phyloP scores from a whole-genome alignment of 2,888 invertebrate genomes.

The Plebejus argus region DNA sequence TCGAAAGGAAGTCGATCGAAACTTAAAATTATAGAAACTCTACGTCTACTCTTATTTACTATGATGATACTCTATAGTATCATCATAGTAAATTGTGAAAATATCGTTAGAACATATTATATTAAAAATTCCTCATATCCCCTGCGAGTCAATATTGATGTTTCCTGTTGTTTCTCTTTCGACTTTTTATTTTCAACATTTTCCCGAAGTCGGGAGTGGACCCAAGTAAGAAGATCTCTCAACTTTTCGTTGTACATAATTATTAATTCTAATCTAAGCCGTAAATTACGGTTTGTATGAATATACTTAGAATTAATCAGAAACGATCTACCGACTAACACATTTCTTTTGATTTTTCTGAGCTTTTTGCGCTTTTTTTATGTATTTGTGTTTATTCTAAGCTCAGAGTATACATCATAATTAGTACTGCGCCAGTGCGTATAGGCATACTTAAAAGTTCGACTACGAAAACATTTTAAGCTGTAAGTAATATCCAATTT shows the following conservation, averaged over 20 bases:
- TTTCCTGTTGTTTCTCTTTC: slow-evolving; percentile 23
- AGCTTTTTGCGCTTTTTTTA: not conserved
- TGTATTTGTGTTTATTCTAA: not conserved
- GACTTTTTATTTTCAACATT: not conserved
- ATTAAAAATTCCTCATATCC: slow-evolving; percentile 9
- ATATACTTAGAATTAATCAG: not conserved
- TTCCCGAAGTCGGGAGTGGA: not conserved
- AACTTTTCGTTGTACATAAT: slow-evolving; percentile 13
- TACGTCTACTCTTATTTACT: not conserved
- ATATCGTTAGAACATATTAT: not conserved
- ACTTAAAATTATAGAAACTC: too few species aligned
- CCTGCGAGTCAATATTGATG: slow-evolving; percentile 17
- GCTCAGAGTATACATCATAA: too few species aligned
- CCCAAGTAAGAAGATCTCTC: not conserved
- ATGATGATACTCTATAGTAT: not conserved
- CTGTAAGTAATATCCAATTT: not conserved
- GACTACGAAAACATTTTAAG: too few species aligned
- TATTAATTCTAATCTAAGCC: slow-evolving; percentile 17
- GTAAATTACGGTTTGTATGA: slow-evolving; percentile 1
- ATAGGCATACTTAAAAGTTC: too few species aligned
- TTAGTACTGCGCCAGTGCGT: too few species aligned
- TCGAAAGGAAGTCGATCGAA: too few species aligned
- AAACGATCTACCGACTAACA: not conserved
- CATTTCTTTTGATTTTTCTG: not conserved
- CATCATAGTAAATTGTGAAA: not conserved